A percentile compares a stretch with the other conserved stretches of the same genome.
These are phyloP conservation scores for Bombylius discolor DNA, from an alignment of 2,888 invertebrate species.

Conservation along the genomic window DNA sequence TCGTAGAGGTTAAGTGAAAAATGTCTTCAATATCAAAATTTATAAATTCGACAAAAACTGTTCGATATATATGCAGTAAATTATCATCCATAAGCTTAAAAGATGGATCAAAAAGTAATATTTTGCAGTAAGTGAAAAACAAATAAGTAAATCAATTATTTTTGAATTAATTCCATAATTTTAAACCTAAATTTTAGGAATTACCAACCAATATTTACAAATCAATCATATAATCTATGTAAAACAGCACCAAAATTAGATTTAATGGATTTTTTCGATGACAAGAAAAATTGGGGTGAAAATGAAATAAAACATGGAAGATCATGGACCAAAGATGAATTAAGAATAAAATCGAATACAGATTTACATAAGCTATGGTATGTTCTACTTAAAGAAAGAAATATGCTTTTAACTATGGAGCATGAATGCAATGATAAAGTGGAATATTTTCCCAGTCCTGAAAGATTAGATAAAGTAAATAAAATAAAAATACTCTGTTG, in stretches of 20 bases:
- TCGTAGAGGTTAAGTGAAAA: no score
- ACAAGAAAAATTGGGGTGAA: constrained; percentile 69
- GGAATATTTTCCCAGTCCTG: constrained; percentile 75
- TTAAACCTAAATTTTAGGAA: background rate
- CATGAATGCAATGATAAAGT: constrained; percentile 55
- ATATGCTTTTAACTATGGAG: constrained; percentile 96
- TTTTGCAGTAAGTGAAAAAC: background rate
- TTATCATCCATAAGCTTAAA: background rate
- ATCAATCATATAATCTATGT: constrained; percentile 4
- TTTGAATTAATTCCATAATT: background rate
- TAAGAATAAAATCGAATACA: constrained; percentile 85
- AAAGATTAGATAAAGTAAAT: constrained; percentile 74
- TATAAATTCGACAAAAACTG: background rate
- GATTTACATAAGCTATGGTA: constrained; percentile 97
- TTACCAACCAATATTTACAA: background rate
- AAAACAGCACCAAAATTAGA: constrained; percentile 37
- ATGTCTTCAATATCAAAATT: constrained; percentile 1
- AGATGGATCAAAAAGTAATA: background rate
- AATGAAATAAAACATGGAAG: constrained; percentile 65
- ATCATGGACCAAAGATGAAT: constrained; percentile 78
- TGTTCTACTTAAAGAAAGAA: constrained; percentile 79
- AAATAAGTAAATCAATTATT: background rate
- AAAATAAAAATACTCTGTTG: background rate
- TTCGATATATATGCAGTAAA: background rate
- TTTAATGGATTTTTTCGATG: constrained; percentile 84